Base-by-base conservation (phyloP, 2,888 invertebrate genomes). In the Cacoxenus indagator region DNA sequence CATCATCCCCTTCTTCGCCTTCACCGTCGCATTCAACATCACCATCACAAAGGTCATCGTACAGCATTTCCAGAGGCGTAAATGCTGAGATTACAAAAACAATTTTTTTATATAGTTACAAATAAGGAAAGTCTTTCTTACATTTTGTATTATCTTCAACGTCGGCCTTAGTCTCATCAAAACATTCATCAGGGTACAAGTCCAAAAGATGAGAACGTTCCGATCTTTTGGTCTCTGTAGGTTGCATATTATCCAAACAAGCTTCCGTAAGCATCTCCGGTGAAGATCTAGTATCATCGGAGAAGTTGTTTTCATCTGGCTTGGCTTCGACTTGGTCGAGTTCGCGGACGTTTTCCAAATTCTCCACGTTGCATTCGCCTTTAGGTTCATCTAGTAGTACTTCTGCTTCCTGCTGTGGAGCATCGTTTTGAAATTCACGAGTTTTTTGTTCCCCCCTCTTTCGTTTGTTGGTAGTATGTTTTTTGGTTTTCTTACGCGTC, bases 201-300 rank as follows among this genome's bases (percentile, higher is more conserved):
- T 90, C 90, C 64, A 90, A 87, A 45, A 92, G 84, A 78, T 91
- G 90, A 2, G 90, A 91, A 74, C 89, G 90, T 78, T 88, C 78
- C n/a, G 55, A 64, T 54, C 77, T 75, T 46, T 77, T 81, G 0
- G n/a, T n/a, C 0, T 31, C 43, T 26, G 67, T 17, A 5, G 70
- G 46, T 45, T 46, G 46, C 4, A 59, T 51, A 4, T 54, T 66
- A 14, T 22, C 70, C 0, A 64, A 2, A 9, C 14, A 48, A 17
- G 6, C 48, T 11, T 48, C 9, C 48, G 14, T 11, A 17, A 5
- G 5, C 5, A 31, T 31, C 9, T 31, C 6, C 31, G 31, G 31
- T 5, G 31, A 31, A 5, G 31, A 5, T 31, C 11, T 62, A 4
- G 5, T 3, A 45, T 62, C 43, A 1, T 62, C 31, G n/a, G 14